Percentiles rank a stretch among this genome's conserved stretches.
These are phyloP conservation scores for Lutraria rhynchaena DNA, from an alignment of 1,140 invertebrate genomes.

Conservation along the genomic window DNA sequence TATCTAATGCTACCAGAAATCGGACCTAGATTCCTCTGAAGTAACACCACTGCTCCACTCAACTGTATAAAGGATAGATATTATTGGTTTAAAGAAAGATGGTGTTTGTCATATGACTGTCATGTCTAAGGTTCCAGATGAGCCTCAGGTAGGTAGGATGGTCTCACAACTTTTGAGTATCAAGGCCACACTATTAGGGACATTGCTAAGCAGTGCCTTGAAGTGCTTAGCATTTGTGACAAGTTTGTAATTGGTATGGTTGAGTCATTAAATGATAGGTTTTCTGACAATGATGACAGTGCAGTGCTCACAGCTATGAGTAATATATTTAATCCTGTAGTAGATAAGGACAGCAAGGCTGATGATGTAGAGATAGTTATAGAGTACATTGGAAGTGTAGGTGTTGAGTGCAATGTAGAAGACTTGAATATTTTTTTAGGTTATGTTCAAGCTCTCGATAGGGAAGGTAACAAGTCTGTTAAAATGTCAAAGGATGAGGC, in stretches of 20 bases:
- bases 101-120: too few relatives aligned
- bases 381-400: too few relatives aligned
- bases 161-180: constrained; percentile 42
- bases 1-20: constrained; percentile 30
- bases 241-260: too few relatives aligned
- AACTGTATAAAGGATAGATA: neutral
- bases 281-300: constrained; percentile 39
- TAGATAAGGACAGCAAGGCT: too few relatives aligned
- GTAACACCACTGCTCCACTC: constrained; percentile 6
- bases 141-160: too few relatives aligned
- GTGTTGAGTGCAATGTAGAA: neutral
- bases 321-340: too few relatives aligned
- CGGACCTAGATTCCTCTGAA: constrained; percentile 31
- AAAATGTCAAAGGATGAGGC: constrained; percentile 12
- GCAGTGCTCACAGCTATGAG: constrained; percentile 6
- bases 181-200: too few relatives aligned
- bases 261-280: constrained; percentile 33
- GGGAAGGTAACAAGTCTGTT: constrained; percentile 12
- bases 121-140: too few relatives aligned
- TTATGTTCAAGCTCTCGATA: neutral
- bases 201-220: too few relatives aligned
- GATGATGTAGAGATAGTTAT: too few relatives aligned
- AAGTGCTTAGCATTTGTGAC: too few relatives aligned
- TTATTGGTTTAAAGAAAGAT: constrained; percentile 1
- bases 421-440: constrained; percentile 1